phyloP scores from a whole-genome alignment of 2,113 vertebrate species.

The Ibidorhyncha struthersii region DNA sequence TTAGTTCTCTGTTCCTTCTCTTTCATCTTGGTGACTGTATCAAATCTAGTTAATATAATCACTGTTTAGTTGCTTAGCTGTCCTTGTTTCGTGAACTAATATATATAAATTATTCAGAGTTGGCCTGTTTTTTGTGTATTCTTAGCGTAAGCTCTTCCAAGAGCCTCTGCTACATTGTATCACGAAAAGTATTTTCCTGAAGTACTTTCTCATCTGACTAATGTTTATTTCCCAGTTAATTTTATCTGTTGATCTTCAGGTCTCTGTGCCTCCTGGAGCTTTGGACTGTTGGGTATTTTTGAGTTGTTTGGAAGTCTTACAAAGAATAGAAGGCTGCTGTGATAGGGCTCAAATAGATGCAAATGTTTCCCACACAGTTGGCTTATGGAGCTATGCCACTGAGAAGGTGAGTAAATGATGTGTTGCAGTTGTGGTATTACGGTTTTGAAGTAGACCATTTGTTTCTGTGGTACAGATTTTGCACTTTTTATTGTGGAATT shows the following conservation, averaged over 20 bases:
- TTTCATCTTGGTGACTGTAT: not conserved
- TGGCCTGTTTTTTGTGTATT: not conserved
- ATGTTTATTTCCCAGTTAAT: not conserved
- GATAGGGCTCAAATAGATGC: slow-evolving; percentile 89
- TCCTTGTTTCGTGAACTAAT: not conserved
- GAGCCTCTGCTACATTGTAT: not conserved
- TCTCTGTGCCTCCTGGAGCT: slow-evolving; percentile 89
- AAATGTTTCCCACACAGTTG: slow-evolving; percentile 92
- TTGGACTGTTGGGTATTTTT: slow-evolving; percentile 98
- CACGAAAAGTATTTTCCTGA: not conserved
- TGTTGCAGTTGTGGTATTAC: not conserved
- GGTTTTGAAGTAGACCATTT: not conserved
- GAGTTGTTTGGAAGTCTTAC: slow-evolving; percentile 96
- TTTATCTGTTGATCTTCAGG: slow-evolving; percentile 70
- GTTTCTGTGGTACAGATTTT: not conserved
- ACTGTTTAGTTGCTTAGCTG: not conserved
- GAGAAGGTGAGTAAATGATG: slow-evolving; percentile 84
- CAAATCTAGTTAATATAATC: not conserved
- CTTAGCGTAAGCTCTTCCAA: not conserved
- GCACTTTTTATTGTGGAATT: not conserved
- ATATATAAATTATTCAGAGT: not conserved
- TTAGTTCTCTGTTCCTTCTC: not conserved
- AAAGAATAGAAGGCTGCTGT: slow-evolving; percentile 95
- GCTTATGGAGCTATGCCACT: slow-evolving; percentile 94
- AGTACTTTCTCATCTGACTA: not conserved